Base-by-base conservation (phyloP, 2,888 invertebrate species). In the Antitype chi region DNA sequence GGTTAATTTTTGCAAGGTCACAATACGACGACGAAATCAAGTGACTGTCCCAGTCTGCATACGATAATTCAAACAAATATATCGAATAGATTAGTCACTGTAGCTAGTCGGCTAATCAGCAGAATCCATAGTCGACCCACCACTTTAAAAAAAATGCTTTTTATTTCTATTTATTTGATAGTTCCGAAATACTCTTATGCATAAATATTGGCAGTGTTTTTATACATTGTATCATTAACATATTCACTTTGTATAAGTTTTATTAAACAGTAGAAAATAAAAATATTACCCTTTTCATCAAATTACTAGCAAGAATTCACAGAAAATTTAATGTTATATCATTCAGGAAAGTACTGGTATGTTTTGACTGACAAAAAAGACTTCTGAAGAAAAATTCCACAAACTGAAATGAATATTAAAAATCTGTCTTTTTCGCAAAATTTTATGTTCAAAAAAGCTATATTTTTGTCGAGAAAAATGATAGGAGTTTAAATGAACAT, bases 361-460 rank as follows among this genome's bases (percentile, higher is more conserved):
- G 38, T 32, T 68, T 77, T 38, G 6, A 13, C 28, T 15, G 17
- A 25, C 15, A 53, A 64, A 59, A 49, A 49, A 11, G 0, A 28
- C 38, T 25, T 38, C n/a, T 38, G 38, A 49, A 49, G 15, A 23
- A 55, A 68, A 53, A 67, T 52, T 69, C 43, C 38, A 57, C 60
- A 32, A 70, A 60, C 43, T 71, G 32, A 52, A 23, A 68, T 43
- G 43, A 53, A 81, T 80, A 75, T 71, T 38, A 80, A 62, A 80
- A 68, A 38, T 60, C n/a, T 53, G n/a, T 70, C 17, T 76, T 70
- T 81, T 63, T 62, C 23, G 25, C 7, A 28, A 49, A 80, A 66
- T 43, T 15, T 6, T 43, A 60, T n/a, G 6, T 17, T 57, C 63
- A 62, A 23, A 59, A 82, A 67, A 28, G 70, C 52, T 15, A 55